phyloP scores from a whole-genome alignment of 1,140 invertebrate genomes.

The Ceratosolen solmsi region DNA sequence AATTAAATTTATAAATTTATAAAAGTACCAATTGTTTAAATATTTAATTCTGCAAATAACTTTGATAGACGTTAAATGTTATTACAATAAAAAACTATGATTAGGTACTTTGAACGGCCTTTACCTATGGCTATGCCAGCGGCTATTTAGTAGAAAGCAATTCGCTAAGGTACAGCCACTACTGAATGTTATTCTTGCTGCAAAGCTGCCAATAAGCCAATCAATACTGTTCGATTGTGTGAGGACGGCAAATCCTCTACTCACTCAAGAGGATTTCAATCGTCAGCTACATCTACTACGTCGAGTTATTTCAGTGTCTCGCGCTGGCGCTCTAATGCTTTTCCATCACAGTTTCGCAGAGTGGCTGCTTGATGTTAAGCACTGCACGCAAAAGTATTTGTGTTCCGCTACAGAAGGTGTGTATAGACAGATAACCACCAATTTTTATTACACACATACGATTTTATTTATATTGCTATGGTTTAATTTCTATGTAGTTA shows the following conservation, averaged over 20 bases:
- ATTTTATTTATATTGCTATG: too few species aligned
- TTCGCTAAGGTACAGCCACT: constrained; percentile 90
- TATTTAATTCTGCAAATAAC: too few species aligned
- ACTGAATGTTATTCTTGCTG: constrained; percentile 90
- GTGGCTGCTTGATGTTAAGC: constrained; percentile 96
- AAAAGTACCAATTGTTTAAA: too few species aligned
- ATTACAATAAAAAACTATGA: too few species aligned
- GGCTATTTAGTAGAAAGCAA: constrained; percentile 90
- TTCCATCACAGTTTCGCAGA: constrained; percentile 95
- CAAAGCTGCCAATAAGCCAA: constrained; percentile 86
- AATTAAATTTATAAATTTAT: too few species aligned
- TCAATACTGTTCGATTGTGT: constrained; percentile 87
- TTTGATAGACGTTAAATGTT: too few species aligned
- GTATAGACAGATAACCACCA: background rate
- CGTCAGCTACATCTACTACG: constrained; percentile 85
- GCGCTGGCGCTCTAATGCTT: constrained; percentile 80
- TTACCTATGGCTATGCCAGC: constrained; percentile 95
- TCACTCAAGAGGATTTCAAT: constrained; percentile 89
- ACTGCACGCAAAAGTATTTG: constrained; percentile 94
- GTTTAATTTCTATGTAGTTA: too few species aligned
- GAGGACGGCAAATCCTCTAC: constrained; percentile 84
- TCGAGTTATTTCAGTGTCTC: constrained; percentile 79
- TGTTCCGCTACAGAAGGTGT: constrained; percentile 83
- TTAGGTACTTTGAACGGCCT: constrained; percentile 92
- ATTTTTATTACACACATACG: too few species aligned